Evolutionary conservation across 2,113 vertebrate genomes (phyloP), one percentile per base, ranked within the genome.

Genomic region (Rana temporaria): DNA sequence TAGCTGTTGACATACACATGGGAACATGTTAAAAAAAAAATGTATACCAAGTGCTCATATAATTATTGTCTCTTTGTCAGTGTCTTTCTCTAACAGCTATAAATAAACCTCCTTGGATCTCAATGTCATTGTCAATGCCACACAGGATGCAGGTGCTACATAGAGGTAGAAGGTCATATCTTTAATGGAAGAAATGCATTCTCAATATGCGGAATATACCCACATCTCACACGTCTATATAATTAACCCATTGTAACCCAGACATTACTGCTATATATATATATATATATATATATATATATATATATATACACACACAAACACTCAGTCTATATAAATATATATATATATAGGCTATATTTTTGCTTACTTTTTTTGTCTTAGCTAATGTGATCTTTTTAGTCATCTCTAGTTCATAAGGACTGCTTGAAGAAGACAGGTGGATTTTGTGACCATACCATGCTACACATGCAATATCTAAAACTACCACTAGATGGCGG

Each of bases 81-180:
- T 32, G 19, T 57, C 26, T 20, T 74, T 57, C 55, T 75, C 4
- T 16, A 7, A 0, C 12, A 4, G 56, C 72, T 75, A 75, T 38
- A 75, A 75, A 75, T 75, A 75, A 60, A 38, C 26, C 72, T 60
- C 72, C 57, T 75, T 62, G 72, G 42, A 32, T 24, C 72, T 62
- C 72, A 74, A 74, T 74, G 56, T 74, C 71, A 74, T 74, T 42
- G 72, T 75, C 72, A 75, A 62, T 75, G 56, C 20, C 72, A 20
- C 20, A 34, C 55, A 20, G 71, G 55, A 60, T 56, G 20, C n/a
- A 55, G 19, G 32, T 20, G 24, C 56, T 32, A 30, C 18, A n/a
- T n/a, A 34, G 14, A 59, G 55, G 18, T 42, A 75, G 16, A 60
- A 8, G 52, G 70, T 42, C 72, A 42, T 18, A 4, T 55, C 32